Evolutionary conservation across 2,888 invertebrate species (phyloP).

Genomic region (Campoletis raptor): DNA sequence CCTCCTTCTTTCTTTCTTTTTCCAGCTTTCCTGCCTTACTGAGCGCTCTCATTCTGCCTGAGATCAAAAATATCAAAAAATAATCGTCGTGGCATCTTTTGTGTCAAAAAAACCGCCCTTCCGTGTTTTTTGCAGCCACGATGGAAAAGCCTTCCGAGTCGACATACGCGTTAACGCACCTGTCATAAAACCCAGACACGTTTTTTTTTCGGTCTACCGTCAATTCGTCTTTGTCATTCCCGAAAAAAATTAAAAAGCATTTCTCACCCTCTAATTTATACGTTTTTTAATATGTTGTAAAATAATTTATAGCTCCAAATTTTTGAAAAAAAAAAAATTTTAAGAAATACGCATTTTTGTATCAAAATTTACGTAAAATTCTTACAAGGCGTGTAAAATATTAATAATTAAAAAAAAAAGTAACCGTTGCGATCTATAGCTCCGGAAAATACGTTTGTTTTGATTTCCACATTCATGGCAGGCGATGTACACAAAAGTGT

Average conservation of each 20-base stretch:
- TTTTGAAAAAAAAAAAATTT: not conserved
- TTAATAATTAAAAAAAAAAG: too few species aligned
- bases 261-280: conserved; percentile 3
- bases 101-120: conserved; percentile 29
- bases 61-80: conserved; percentile 30
- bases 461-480: not conserved
- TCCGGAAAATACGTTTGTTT: not conserved
- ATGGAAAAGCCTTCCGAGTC: conserved; percentile 27
- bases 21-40: not conserved
- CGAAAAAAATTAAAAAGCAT: not conserved
- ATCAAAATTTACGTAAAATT: not conserved
- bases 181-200: conserved; percentile 48
- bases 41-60: not conserved
- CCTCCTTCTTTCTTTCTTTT: not conserved
- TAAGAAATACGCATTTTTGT: not conserved
- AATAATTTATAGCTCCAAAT: not conserved
- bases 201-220: conserved; percentile 9
- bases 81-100: conserved; percentile 29
- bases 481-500: not conserved
- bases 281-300: not conserved
- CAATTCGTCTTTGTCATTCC: not conserved
- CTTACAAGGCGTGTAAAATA: too few species aligned
- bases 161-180: conserved; percentile 49
- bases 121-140: not conserved
- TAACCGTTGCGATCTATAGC: not conserved